phyloP scores from a whole-genome alignment of 2,888 invertebrate species.

The Aricia artaxerxes region DNA sequence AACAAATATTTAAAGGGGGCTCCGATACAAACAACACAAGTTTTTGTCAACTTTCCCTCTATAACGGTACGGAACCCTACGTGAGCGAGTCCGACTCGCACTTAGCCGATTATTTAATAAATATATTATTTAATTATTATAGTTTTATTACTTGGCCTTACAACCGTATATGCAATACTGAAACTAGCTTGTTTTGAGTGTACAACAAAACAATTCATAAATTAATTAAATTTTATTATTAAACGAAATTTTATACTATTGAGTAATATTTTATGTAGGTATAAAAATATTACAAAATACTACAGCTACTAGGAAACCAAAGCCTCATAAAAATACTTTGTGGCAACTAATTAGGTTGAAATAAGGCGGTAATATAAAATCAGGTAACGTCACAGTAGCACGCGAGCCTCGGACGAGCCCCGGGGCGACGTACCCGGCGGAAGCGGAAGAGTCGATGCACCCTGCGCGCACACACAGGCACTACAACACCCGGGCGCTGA shows the following conservation, averaged over 20 bases:
- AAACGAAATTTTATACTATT: no score
- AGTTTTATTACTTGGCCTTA: no score
- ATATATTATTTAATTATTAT: no score
- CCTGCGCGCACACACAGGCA: constrained; percentile 47
- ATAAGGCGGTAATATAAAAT: constrained; percentile 46
- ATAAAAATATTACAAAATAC: not conserved
- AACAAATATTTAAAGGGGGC: no score
- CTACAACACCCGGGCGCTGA: constrained; percentile 8
- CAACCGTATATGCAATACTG: no score
- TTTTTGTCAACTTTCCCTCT: no score
- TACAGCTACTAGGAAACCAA: not conserved
- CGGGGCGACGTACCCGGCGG: constrained; percentile 72
- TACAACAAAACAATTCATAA: not conserved
- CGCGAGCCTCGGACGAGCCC: constrained; percentile 68
- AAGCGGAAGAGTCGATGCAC: constrained; percentile 78
- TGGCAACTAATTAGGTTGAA: constrained; percentile 25
- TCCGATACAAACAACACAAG: no score
- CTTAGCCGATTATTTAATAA: no score
- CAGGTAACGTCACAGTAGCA: constrained; percentile 66
- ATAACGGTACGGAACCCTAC: no score
- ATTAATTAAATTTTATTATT: not conserved
- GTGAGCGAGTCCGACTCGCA: no score
- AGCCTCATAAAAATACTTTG: constrained; percentile 12
- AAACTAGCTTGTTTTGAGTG: no score
- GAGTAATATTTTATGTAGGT: not conserved